phyloP scores from a whole-genome alignment of 1,140 invertebrate species.

The Lysiphlebus fabarum region DNA sequence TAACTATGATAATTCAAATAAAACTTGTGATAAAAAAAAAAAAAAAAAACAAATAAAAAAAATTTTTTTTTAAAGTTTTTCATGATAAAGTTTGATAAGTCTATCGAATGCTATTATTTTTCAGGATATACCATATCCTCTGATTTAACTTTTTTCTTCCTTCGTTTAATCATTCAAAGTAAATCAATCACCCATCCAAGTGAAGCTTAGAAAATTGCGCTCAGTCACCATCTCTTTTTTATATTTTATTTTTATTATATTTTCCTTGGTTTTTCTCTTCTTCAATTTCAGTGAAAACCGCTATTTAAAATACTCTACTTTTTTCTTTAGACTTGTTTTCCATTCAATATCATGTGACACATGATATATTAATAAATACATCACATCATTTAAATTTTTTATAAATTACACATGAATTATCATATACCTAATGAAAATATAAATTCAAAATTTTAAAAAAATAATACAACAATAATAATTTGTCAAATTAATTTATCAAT shows the following conservation, averaged over 20 bases:
- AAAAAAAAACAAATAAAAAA: conserved; percentile 9
- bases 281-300: conserved; percentile 21
- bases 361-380: no score
- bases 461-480: no score
- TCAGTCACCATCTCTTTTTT: conserved; percentile 43
- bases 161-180: conserved; percentile 55
- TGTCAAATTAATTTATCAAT: no score
- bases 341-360: no score
- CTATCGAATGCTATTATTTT: conserved; percentile 52
- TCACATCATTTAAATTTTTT: no score
- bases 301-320: not conserved
- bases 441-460: no score
- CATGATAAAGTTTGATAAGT: conserved; percentile 51
- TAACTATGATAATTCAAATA: no score
- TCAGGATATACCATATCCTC: conserved; percentile 21
- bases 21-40: no score
- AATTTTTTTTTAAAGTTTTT: conserved; percentile 38
- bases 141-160: conserved; percentile 26
- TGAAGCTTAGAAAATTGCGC: conserved; percentile 43
- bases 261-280: conserved; percentile 13
- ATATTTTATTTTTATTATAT: conserved; percentile 24
- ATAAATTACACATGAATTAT: no score
- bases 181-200: conserved; percentile 53
- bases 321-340: no score
- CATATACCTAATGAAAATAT: no score